phyloP scores from a whole-genome alignment of 2,113 vertebrate genomes.

The Marmota monax region DNA sequence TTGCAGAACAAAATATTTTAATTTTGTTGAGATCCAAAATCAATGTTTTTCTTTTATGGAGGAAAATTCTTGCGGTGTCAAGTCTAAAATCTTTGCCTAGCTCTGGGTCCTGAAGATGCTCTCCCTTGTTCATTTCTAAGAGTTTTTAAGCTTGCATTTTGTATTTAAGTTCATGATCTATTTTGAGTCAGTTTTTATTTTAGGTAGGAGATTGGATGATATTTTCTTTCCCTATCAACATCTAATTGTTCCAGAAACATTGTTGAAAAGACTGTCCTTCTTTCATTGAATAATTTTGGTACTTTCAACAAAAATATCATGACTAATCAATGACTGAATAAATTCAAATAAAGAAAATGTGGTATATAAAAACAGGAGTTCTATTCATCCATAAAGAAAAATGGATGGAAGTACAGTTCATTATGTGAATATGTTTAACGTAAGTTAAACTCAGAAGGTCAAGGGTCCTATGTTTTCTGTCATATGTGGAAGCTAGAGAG shows the following conservation, averaged over 20 bases:
- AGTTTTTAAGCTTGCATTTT: not conserved
- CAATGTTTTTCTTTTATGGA: not conserved
- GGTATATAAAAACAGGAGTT: no score
- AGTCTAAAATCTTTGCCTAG: not conserved
- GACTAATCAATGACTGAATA: no score
- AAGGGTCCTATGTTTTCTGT: no score
- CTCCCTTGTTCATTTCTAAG: not conserved
- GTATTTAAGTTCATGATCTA: not conserved
- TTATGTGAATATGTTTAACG: no score
- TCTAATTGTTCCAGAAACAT: not conserved
- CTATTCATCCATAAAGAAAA: no score
- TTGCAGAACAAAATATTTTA: not conserved
- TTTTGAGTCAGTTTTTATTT: not conserved
- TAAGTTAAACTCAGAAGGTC: no score
- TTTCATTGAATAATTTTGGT: not conserved
- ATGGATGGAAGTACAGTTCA: no score
- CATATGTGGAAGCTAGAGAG: no score
- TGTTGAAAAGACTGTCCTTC: not conserved
- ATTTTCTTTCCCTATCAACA: not conserved
- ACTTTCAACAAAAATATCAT: not conserved
- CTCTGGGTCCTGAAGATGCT: not conserved
- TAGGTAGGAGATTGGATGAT: not conserved
- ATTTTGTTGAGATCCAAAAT: not conserved
- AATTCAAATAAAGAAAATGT: no score
- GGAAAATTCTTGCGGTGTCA: not conserved